These are phyloP conservation scores for Hucho hucho DNA, from an alignment of 2,113 vertebrate species.

Conservation along the genomic window DNA sequence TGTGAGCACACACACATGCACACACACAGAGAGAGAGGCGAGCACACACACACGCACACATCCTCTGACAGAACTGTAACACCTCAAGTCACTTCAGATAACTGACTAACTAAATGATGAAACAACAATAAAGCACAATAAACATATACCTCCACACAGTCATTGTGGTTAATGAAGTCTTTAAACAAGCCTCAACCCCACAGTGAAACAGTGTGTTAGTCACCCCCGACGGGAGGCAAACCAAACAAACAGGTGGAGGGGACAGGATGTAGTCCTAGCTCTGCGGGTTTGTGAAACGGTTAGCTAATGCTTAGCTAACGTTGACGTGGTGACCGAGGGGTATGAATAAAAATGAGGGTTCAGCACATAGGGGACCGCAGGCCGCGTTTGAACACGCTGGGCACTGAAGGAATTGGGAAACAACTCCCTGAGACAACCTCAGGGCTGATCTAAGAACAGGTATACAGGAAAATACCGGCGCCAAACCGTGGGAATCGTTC, in stretches of 20 bases:
- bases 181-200: conserved; percentile 36
- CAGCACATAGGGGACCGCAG: conserved; percentile 32
- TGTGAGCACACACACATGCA: background rate
- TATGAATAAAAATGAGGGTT: conserved; percentile 56
- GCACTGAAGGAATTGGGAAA: conserved; percentile 63
- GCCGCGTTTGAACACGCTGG: conserved; percentile 66
- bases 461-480: conserved; percentile 51
- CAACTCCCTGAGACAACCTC: conserved; percentile 45
- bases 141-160: conserved; percentile 16
- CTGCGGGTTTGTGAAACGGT: conserved; percentile 37
- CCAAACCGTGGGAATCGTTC: conserved; percentile 55
- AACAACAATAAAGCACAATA: conserved; percentile 38
- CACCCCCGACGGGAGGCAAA: conserved; percentile 31
- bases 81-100: background rate
- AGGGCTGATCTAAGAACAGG: conserved; percentile 60
- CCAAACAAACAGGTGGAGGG: conserved; percentile 26
- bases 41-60: background rate
- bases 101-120: conserved; percentile 23
- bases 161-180: conserved; percentile 6
- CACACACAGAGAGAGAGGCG: background rate
- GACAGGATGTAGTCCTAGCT: conserved; percentile 57
- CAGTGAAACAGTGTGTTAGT: conserved; percentile 53
- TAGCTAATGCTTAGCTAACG: conserved; percentile 13
- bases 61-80: background rate
- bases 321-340: conserved; percentile 49